Evolutionary conservation across 2,113 vertebrate genomes (phyloP), one percentile per base, ranked within the genome.

Genomic region (Boulengeromyrus knoepffleri): DNA sequence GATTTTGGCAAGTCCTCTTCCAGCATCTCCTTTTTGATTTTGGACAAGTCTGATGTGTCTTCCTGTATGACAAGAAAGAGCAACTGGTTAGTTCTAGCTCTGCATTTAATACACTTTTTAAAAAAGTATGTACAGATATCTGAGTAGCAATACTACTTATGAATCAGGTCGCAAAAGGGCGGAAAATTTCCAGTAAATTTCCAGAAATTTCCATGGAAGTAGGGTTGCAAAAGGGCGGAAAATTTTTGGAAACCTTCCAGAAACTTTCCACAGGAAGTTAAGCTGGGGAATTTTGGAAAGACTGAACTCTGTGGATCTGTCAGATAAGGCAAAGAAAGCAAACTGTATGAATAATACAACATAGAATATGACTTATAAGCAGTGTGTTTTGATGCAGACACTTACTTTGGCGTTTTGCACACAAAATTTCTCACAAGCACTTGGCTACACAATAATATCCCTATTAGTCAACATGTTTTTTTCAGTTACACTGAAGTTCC

Each of bases 1-100:
- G 62, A 45, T 17, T 70, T 49, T 45, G 39, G 21, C 10, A 56
- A 70, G 7, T 89, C 90, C 36, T 90, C 92, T 53, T 91, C 90
- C 13, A 90, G 10, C 31, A 62, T 88, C 85, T 92, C 92, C 24
- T 88, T 53, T 87, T 93, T 92, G 46, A 89, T 83, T 10, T 52
- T 27, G 27, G 47, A 36, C 45, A 70, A 3, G 46, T 88, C 45
- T 70, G 88, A 13, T 49, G 27, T 42, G 2, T 49, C 47, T 12
- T 89, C 88, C 70, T 83, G 42, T 49, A 27, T 0, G 3, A 31
- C 31, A 52, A 19, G 62, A 89, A 21, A 89, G 24, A 49, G 13
- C 49, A 36, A 77, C 45, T 19, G 46, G 27, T 46, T 10, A 47
- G 13, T n/a, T 45, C 2, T 42, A 85, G 42, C 39, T n/a, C 83